Percentiles rank a stretch among this genome's conserved stretches.
phyloP scores from a whole-genome alignment of 1,140 invertebrate species.

The Drusus annulatus region DNA sequence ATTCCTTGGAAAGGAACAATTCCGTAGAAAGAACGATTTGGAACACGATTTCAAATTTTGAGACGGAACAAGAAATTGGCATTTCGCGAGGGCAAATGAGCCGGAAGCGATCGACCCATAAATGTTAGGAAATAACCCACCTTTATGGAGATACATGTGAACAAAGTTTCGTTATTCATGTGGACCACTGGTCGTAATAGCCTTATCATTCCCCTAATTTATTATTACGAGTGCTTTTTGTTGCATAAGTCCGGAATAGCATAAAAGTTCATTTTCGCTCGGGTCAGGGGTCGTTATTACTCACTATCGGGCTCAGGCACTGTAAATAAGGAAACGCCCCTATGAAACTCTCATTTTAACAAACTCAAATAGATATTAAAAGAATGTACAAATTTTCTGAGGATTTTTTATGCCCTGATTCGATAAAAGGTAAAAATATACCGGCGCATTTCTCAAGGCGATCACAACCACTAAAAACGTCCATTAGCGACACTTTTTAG shows the following conservation, averaged over 20 bases:
- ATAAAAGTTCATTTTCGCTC: too few relatives aligned
- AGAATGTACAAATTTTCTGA: too few relatives aligned
- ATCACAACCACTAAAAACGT: too few relatives aligned
- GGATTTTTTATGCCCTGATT: too few relatives aligned
- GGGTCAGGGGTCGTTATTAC: too few relatives aligned
- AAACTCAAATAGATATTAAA: too few relatives aligned
- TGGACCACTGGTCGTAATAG: constrained; percentile 2
- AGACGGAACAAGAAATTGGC: constrained; percentile 30
- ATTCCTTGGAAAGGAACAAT: background rate
- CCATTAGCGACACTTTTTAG: too few relatives aligned
- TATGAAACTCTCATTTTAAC: too few relatives aligned
- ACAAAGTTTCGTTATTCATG: constrained; percentile 21
- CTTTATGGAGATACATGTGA: constrained; percentile 31
- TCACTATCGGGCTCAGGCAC: background rate
- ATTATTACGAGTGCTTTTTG: constrained; percentile 4
- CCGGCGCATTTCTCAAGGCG: too few relatives aligned
- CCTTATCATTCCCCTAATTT: constrained; percentile 6
- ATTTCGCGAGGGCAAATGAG: constrained; percentile 43
- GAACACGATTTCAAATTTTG: constrained; percentile 27
- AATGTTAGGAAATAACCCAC: constrained; percentile 39
- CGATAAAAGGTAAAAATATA: too few relatives aligned
- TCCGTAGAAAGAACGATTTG: background rate
- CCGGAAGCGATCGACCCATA: constrained; percentile 45
- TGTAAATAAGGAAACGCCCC: background rate
- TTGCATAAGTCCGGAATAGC: background rate